Evolutionary conservation across 2,113 vertebrate genomes (phyloP).

Genomic region (Crypturellus undulatus): DNA sequence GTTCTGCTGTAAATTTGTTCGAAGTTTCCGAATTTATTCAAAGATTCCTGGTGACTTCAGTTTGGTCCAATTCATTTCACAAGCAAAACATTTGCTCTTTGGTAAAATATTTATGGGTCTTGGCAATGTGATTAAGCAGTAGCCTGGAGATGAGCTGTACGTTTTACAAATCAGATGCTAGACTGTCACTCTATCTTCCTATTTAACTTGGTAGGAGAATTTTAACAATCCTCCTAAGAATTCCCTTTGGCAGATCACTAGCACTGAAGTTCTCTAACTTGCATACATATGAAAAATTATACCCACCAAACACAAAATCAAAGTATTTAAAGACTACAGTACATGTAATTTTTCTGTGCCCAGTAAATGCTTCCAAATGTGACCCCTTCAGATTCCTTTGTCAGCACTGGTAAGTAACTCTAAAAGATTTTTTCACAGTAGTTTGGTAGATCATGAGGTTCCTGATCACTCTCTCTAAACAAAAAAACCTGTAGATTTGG

Average conservation of each 20-base stretch:
- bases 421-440: not conserved
- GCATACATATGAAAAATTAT: not conserved
- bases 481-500: not conserved
- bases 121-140: not conserved
- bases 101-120: not conserved
- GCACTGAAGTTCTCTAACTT: not conserved
- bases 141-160: not conserved
- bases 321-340: not conserved
- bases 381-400: not conserved
- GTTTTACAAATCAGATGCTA: not conserved
- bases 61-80: not conserved
- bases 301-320: not conserved
- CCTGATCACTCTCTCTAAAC: not conserved
- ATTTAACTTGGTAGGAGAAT: not conserved
- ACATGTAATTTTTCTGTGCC: not conserved
- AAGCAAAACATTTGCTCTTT: not conserved
- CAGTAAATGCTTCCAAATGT: not conserved
- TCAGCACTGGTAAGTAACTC: not conserved
- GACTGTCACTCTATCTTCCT: not conserved
- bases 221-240: not conserved
- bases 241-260: not conserved
- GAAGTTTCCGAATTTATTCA: not conserved
- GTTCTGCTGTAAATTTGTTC: not conserved
- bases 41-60: not conserved
- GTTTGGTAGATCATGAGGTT: not conserved